These are phyloP conservation scores for Aegotheles bennettii DNA, from an alignment of 2,113 vertebrate species.

Conservation along the genomic window DNA sequence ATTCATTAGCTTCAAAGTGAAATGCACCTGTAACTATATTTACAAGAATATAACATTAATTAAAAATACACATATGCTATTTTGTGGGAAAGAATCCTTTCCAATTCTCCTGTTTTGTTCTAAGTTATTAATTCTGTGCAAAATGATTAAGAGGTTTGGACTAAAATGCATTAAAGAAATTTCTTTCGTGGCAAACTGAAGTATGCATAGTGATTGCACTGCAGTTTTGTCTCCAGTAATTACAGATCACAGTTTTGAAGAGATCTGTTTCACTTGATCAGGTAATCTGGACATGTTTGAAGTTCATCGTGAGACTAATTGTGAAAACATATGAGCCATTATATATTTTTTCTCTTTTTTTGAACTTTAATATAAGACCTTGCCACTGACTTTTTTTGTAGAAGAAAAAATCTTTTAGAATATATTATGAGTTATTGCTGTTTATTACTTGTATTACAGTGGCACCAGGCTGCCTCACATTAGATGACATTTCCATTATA, in stretches of 20 bases:
- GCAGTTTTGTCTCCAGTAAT: neutral
- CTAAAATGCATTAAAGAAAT: neutral
- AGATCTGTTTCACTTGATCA: neutral
- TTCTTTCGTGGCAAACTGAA: neutral
- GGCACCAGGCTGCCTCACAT: constrained; percentile 22
- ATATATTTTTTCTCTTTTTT: neutral
- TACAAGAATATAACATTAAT: neutral
- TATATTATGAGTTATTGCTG: neutral
- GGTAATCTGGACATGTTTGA: neutral
- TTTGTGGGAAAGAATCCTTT: neutral
- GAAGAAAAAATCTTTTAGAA: neutral
- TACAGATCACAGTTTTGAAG: neutral
- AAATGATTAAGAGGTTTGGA: neutral
- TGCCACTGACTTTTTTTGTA: neutral
- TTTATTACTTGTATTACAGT: constrained; percentile 14
- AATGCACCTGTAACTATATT: neutral
- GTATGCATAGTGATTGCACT: neutral
- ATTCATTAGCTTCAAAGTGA: neutral
- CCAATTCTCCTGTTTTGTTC: neutral
- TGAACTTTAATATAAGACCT: neutral
- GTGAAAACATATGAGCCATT: neutral
- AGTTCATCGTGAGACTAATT: neutral
- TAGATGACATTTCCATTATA: constrained; percentile 1
- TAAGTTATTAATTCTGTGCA: neutral
- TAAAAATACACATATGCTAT: neutral